These are phyloP conservation scores for Luperina testacea DNA, from an alignment of 2,888 invertebrate species.

Conservation along the genomic window DNA sequence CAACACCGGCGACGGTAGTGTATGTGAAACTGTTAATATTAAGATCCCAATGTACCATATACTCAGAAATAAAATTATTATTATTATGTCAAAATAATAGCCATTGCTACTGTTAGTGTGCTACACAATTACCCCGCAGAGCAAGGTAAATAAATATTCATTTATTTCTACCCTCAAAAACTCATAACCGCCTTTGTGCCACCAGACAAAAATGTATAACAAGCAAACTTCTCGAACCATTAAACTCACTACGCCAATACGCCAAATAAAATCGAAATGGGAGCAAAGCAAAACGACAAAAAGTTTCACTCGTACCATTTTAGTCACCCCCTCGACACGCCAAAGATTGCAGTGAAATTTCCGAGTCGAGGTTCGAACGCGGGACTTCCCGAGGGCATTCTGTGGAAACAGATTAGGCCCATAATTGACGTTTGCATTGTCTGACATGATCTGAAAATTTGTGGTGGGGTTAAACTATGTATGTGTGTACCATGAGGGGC, in stretches of 20 bases:
- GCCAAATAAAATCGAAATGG: slow-evolving; percentile 44
- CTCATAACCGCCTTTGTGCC: not conserved
- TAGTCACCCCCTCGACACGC: slow-evolving; percentile 43
- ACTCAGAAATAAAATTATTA: too few relatives aligned
- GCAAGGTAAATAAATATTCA: not conserved
- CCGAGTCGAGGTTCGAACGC: slow-evolving; percentile 2
- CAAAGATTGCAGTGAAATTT: slow-evolving; percentile 48
- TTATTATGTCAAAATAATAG: too few relatives aligned
- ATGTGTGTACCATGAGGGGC: not conserved
- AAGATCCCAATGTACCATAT: too few relatives aligned
- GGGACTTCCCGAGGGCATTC: slow-evolving; percentile 33
- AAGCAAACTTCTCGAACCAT: slow-evolving; percentile 20
- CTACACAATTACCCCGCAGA: not conserved
- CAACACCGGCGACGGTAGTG: too few relatives aligned
- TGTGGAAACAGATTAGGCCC: slow-evolving; percentile 44
- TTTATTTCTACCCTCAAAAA: not conserved
- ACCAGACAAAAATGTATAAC: slow-evolving; percentile 3
- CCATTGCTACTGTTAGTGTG: not conserved
- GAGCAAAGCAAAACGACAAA: slow-evolving; percentile 31
- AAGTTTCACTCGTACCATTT: slow-evolving; percentile 36
- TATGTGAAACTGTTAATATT: too few relatives aligned
- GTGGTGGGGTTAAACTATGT: slow-evolving; percentile 6
- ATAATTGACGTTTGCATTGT: slow-evolving; percentile 50
- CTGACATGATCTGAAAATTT: slow-evolving; percentile 32
- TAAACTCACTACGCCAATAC: slow-evolving; percentile 18